Base-by-base conservation (phyloP, 1,140 invertebrate genomes). In the Hylyphantes graminicola region DNA sequence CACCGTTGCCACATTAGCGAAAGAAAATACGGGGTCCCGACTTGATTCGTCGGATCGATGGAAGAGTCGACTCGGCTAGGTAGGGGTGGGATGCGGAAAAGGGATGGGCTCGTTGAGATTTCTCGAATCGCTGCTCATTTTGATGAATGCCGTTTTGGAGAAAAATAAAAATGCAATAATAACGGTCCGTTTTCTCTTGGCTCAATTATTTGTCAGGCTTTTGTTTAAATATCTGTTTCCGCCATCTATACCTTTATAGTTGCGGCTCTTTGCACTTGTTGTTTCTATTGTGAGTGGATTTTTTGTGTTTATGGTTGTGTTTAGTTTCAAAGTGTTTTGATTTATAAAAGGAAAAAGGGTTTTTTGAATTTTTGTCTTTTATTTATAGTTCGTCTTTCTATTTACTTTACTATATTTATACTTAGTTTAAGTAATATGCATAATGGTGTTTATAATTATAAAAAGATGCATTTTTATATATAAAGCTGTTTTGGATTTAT, bases 1-100 rank as follows among this genome's bases (percentile, higher is more conserved):
- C 63, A 65, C 75, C 63, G 75, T 78, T 78, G 75, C 75, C 75
- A 78, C 61, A 78, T 78, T 78, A 78, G 75, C 61, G 63, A 63
- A 78, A 17, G 53, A 35, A 55, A 21, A 55, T 50, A 51, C 19
- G 59, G 63, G 19, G 75, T 50, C 65, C 59, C 63, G 75, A 78
- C 61, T 78, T 78, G 75, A 78, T 78, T 78, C 75, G 75, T 53
- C 75, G 59, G 17, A 21, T 48, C 48, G 17, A 78, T 78, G 61
- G 75, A 78, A 65, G 51, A 64, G 57, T 48, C 9, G 59, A 51
- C 11, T 51, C 19, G 11, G 15, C 35, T n/a, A 64, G 15, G 63
- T 15, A 65, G 63, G 35, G 35, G n/a, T 57, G 59, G 75, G 54
- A 63, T 54, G 50, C 55, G 59, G 59, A 78, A 53, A 54, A 19